phyloP scores from a whole-genome alignment of 2,113 vertebrate species.

The Tauraco erythrolophus region DNA sequence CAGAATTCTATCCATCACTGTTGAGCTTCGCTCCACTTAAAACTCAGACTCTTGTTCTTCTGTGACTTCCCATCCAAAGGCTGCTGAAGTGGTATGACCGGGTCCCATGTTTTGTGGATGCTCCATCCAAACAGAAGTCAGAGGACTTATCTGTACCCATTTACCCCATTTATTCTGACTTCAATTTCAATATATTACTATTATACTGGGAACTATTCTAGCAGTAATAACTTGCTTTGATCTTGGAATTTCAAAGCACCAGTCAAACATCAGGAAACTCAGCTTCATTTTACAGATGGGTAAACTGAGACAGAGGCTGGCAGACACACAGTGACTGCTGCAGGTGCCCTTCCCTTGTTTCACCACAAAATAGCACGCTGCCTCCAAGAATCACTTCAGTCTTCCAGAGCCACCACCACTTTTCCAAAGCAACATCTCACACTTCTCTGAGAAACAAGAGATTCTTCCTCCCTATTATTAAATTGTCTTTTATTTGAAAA shows the following conservation, averaged over 20 bases:
- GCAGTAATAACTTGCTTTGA: slow-evolving; percentile 59
- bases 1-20: neutral
- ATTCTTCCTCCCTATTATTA: neutral
- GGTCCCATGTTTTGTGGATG: neutral
- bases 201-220: slow-evolving; percentile 24
- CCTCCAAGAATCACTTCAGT: neutral
- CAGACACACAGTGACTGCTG: neutral
- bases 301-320: slow-evolving; percentile 10
- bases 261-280: slow-evolving; percentile 48
- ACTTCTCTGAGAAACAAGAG: neutral
- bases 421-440: neutral
- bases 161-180: slow-evolving; percentile 56
- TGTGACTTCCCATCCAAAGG: neutral
- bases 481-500: neutral
- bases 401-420: neutral
- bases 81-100: neutral
- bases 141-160: slow-evolving; percentile 22
- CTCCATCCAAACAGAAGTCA: slow-evolving; percentile 40
- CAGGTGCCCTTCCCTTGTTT: neutral
- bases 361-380: neutral
- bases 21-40: neutral
- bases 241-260: slow-evolving; percentile 55
- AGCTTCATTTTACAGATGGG: slow-evolving; percentile 29
- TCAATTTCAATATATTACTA: slow-evolving; percentile 12
- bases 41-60: neutral